phyloP scores from a whole-genome alignment of 1,140 invertebrate genomes.

The Liolophura sinensis region DNA sequence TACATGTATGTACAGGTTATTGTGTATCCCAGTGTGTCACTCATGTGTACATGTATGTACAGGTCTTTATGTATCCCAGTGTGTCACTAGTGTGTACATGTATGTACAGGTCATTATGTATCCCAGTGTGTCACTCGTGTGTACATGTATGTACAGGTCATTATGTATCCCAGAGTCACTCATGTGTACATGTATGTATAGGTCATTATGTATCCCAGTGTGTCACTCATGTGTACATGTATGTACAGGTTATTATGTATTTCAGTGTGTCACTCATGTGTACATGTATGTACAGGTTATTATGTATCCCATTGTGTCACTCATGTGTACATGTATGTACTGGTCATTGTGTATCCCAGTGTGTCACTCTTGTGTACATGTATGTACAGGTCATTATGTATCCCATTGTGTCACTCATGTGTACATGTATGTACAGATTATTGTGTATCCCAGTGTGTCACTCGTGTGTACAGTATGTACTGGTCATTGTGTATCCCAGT shows the following conservation, averaged over 20 bases:
- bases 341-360: too few relatives aligned
- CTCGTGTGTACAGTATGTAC: neutral
- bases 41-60: neutral
- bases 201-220: too few relatives aligned
- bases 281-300: neutral
- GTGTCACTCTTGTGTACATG: neutral
- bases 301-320: neutral
- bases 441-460: neutral
- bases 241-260: too few relatives aligned
- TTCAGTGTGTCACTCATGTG: neutral
- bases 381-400: neutral
- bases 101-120: neutral
- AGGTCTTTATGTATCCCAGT: too few relatives aligned
- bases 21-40: neutral
- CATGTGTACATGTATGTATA: neutral
- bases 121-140: neutral
- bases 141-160: neutral
- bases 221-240: neutral
- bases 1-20: neutral
- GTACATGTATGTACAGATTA: neutral
- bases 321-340: neutral
- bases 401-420: neutral
- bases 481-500: too few relatives aligned
- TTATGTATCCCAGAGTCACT: neutral
- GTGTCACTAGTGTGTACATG: neutral